A percentile compares a stretch with the other conserved stretches of the same genome.
phyloP scores from a whole-genome alignment of 2,113 vertebrate species.

The Amia ocellicauda region DNA sequence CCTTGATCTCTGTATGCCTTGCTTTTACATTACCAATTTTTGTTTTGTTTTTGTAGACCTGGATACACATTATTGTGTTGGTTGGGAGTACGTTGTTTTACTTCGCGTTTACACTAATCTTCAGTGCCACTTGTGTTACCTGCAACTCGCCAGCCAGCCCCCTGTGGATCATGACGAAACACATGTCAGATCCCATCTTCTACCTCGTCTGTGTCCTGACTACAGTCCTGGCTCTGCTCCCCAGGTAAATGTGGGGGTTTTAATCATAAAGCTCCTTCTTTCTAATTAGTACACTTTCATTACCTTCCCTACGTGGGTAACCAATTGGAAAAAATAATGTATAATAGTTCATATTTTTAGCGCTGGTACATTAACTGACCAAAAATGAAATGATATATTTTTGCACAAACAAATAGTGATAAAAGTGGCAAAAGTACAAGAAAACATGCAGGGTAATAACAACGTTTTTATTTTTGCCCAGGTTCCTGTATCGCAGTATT shows the following conservation, averaged over 20 bases:
- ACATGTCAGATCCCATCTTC: constrained; percentile 74
- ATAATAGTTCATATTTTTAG: too few relatives aligned
- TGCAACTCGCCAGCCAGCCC: constrained; percentile 77
- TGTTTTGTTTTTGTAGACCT: constrained; percentile 67
- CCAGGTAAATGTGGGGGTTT: constrained; percentile 62
- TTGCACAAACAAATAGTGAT: not conserved
- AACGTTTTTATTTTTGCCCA: constrained; percentile 42
- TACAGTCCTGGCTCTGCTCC: constrained; percentile 75
- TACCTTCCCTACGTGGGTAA: too few relatives aligned
- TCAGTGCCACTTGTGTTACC: constrained; percentile 69
- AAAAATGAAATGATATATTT: not conserved
- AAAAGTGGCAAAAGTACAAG: too few relatives aligned
- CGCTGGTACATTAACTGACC: too few relatives aligned
- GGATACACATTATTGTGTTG: constrained; percentile 71
- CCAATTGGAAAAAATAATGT: too few relatives aligned
- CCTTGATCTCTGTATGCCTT: too few relatives aligned
- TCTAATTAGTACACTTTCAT: too few relatives aligned
- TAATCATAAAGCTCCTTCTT: not conserved
- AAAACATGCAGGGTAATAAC: too few relatives aligned
- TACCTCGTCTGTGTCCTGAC: constrained; percentile 76
- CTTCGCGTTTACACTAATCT: constrained; percentile 70
- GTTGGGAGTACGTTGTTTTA: constrained; percentile 68
- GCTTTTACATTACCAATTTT: not conserved
- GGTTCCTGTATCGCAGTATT: constrained; percentile 66
- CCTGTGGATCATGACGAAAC: constrained; percentile 71